These are phyloP conservation scores for Chironomus striatipennis DNA, from an alignment of 1,140 invertebrate genomes.

Conservation along the genomic window DNA sequence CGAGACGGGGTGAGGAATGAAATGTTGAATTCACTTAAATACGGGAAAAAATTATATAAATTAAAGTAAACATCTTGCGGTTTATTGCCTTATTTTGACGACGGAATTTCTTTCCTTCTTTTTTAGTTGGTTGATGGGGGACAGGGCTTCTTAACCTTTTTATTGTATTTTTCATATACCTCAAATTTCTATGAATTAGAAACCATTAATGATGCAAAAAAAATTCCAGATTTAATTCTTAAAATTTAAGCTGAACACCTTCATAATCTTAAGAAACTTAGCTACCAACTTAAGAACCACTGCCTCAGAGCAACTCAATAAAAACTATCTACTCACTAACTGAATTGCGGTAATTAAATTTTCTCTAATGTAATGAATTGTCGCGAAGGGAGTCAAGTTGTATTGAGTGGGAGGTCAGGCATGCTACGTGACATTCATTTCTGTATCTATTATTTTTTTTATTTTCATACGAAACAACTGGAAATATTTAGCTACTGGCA, in stretches of 20 bases:
- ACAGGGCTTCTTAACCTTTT: no score
- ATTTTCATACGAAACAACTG: not conserved
- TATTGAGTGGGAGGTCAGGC: not conserved
- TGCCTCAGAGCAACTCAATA: not conserved
- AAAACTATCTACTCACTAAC: not conserved
- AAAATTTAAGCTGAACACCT: no score
- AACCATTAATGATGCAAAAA: no score
- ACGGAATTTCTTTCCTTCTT: not conserved
- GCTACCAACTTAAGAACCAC: not conserved
- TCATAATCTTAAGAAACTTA: no score
- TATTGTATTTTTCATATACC: no score
- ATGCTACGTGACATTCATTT: not conserved
- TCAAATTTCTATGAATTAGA: no score
- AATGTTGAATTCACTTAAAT: not conserved
- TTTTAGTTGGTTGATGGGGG: no score
- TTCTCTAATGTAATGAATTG: not conserved
- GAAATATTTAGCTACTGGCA: no score
- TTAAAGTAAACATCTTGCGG: not conserved
- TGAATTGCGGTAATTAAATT: not conserved
- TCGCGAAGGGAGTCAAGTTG: not conserved
- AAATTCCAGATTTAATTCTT: no score
- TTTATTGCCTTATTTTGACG: not conserved
- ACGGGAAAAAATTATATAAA: not conserved
- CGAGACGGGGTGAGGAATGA: not conserved
- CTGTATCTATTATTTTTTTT: not conserved